Conservation (phyloP, 2,113 vertebrate species). For the Crotalus tigris region DNA sequence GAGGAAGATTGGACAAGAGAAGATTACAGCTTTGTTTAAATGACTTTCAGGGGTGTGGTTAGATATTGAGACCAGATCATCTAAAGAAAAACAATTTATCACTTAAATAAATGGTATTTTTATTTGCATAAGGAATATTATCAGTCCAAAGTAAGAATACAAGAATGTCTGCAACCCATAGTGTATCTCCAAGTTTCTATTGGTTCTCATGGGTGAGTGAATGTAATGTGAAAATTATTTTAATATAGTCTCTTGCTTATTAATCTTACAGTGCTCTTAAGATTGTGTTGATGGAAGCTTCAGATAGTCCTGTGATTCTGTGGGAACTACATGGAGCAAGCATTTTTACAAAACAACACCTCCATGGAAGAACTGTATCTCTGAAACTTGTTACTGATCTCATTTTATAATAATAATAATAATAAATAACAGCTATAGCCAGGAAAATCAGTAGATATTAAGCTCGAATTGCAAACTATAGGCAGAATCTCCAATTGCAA, state of each 20-base stretch:
- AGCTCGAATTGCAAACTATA: too few species aligned
- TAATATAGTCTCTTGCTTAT: neutral
- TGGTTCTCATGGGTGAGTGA: neutral
- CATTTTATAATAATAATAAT: neutral
- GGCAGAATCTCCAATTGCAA: too few species aligned
- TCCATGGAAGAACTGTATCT: neutral
- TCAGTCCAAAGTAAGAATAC: neutral
- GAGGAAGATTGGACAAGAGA: accelerated
- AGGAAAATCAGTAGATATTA: too few species aligned
- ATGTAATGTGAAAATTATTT: neutral
- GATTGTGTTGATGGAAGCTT: neutral
- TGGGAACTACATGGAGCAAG: neutral
- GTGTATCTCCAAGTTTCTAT: neutral
- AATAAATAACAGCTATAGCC: too few species aligned
- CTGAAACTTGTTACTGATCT: neutral
- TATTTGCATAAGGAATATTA: neutral
- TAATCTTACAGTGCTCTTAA: neutral
- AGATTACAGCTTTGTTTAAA: neutral
- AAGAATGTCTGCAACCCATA: neutral
- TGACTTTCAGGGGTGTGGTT: neutral
- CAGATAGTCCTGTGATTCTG: neutral
- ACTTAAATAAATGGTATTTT: neutral
- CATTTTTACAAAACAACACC: neutral
- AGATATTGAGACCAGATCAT: neutral
- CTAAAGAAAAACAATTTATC: neutral